These are phyloP conservation scores for Anguilla rostrata DNA, from an alignment of 2,113 vertebrate species.

Conservation along the genomic window DNA sequence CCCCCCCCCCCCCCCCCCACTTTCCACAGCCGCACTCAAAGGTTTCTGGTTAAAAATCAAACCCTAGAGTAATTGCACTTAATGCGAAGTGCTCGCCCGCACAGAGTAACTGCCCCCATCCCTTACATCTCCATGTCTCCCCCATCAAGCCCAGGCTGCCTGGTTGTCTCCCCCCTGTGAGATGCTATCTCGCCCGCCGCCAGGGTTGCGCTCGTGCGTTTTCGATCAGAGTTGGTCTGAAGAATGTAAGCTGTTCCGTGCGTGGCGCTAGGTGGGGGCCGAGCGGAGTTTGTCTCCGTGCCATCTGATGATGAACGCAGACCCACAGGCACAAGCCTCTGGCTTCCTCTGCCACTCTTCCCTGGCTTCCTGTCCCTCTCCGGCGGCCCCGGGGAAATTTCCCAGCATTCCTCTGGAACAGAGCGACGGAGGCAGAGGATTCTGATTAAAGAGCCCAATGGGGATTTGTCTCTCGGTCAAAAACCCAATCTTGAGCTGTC, in stretches of 20 bases:
- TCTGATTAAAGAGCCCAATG: not conserved
- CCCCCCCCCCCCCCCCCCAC: not conserved
- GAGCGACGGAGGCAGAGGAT: not conserved
- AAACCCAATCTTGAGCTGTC: not conserved
- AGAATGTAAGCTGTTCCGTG: not conserved
- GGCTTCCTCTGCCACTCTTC: conserved; percentile 21
- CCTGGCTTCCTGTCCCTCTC: not conserved
- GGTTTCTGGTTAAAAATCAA: conserved; percentile 62
- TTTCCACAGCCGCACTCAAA: conserved; percentile 26
- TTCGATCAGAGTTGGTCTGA: not conserved
- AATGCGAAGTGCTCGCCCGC: conserved; percentile 54
- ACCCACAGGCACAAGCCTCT: conserved; percentile 17
- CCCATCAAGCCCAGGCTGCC: not conserved
- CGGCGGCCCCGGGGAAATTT: conserved; percentile 27
- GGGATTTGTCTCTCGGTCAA: not conserved
- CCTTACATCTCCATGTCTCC: conserved; percentile 24
- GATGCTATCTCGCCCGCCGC: not conserved
- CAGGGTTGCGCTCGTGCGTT: not conserved
- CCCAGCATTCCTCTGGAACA: conserved; percentile 26
- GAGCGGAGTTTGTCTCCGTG: not conserved
- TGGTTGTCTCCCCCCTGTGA: not conserved
- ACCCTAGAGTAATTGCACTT: conserved; percentile 58
- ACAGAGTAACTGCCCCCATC: conserved; percentile 33
- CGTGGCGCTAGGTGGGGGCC: not conserved
- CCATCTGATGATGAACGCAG: conserved; percentile 40